phyloP scores from a whole-genome alignment of 2,113 vertebrate genomes.

The Tragelaphus scriptus region DNA sequence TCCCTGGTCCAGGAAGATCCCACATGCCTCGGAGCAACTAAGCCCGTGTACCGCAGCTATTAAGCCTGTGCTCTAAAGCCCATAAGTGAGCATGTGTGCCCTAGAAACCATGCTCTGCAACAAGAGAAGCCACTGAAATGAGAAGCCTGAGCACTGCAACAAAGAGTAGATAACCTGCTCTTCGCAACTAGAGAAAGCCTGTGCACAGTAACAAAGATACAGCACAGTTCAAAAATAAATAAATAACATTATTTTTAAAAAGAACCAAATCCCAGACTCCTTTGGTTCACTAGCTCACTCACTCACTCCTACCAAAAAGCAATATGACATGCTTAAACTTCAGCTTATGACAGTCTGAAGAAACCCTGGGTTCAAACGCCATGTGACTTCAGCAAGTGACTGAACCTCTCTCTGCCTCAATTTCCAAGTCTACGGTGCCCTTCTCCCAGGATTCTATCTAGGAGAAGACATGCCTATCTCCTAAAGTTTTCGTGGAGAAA shows the following conservation, averaged over 20 bases:
- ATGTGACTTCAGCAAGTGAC: not conserved
- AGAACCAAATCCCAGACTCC: not conserved
- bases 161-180: not conserved
- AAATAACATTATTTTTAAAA: not conserved
- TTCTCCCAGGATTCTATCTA: not conserved
- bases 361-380: not conserved
- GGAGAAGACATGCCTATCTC: not conserved
- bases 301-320: not conserved
- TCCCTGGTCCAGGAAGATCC: not conserved
- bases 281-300: not conserved
- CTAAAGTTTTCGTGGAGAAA: not conserved
- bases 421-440: not conserved
- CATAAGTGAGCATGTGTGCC: not conserved
- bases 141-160: not conserved
- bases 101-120: not conserved
- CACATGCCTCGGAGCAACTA: not conserved
- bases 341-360: not conserved
- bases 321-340: not conserved
- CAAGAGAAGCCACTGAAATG: not conserved
- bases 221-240: not conserved
- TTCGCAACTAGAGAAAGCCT: not conserved
- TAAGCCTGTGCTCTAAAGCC: not conserved
- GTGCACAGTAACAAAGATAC: not conserved
- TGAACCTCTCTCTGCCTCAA: not conserved
- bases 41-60: not conserved